phyloP scores from a whole-genome alignment of 2,797 vertebrate species.

The Tragopan temminckii region DNA sequence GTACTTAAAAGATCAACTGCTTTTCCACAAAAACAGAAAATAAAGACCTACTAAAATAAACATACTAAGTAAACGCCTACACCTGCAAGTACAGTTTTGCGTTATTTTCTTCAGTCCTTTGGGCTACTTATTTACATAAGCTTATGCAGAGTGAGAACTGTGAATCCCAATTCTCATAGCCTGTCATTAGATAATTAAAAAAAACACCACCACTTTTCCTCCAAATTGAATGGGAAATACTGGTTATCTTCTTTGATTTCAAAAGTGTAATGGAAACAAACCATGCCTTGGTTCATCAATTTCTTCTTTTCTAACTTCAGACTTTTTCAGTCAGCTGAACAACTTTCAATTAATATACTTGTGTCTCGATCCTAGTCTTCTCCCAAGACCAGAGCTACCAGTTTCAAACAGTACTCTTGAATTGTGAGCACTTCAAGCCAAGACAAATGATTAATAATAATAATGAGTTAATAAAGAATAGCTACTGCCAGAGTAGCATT shows the following conservation, averaged over 20 bases:
- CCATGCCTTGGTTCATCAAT: fast-evolving
- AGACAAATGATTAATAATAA: background rate
- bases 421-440: background rate
- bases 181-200: background rate
- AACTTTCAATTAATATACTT: background rate
- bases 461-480: background rate
- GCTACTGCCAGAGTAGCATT: background rate
- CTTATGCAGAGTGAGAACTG: background rate
- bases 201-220: too few species aligned
- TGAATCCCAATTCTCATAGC: background rate
- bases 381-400: background rate
- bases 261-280: background rate
- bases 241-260: background rate
- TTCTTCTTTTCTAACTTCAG: background rate
- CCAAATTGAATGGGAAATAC: background rate
- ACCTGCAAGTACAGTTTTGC: background rate
- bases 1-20: background rate
- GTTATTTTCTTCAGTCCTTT: background rate
- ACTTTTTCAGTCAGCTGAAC: background rate
- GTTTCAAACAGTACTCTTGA: background rate
- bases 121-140: background rate
- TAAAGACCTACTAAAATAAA: background rate
- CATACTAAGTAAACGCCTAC: background rate
- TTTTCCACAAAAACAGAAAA: background rate
- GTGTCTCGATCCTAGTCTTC: background rate